phyloP scores from a whole-genome alignment of 2,113 vertebrate species.

The Miniopterus natalensis region DNA sequence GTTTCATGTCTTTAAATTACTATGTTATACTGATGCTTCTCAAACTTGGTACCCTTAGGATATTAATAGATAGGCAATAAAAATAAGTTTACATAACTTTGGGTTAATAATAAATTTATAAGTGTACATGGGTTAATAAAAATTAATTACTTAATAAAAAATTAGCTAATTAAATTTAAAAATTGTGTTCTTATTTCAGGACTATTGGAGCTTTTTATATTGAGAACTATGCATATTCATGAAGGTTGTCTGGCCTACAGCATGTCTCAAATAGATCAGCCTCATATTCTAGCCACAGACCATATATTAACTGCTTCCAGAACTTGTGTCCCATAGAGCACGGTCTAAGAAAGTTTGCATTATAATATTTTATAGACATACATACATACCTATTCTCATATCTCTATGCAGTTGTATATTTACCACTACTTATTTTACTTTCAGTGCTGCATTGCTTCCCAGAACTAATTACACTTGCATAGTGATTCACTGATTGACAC shows the following conservation, averaged over 20 bases:
- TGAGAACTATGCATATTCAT: conserved; percentile 51
- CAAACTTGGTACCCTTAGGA: not conserved
- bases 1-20: conserved; percentile 10
- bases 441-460: not conserved
- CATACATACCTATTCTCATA: not conserved
- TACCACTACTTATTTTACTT: not conserved
- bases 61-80: not conserved
- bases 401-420: not conserved
- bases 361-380: conserved; percentile 9
- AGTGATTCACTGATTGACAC: not conserved
- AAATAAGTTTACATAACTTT: not conserved
- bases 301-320: not conserved
- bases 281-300: conserved; percentile 24
- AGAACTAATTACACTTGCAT: not conserved
- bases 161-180: conserved; percentile 35
- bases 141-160: conserved; percentile 27
- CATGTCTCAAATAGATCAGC: conserved; percentile 16
- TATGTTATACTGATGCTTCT: not conserved
- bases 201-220: not conserved
- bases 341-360: not conserved
- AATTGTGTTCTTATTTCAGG: conserved; percentile 13
- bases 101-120: conserved; percentile 8
- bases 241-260: not conserved
- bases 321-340: not conserved
- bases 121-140: not conserved